Evolutionary conservation across 2,888 invertebrate genomes (phyloP), one percentile per base, ranked within the genome.

Genomic region (Megamerina dolium): DNA sequence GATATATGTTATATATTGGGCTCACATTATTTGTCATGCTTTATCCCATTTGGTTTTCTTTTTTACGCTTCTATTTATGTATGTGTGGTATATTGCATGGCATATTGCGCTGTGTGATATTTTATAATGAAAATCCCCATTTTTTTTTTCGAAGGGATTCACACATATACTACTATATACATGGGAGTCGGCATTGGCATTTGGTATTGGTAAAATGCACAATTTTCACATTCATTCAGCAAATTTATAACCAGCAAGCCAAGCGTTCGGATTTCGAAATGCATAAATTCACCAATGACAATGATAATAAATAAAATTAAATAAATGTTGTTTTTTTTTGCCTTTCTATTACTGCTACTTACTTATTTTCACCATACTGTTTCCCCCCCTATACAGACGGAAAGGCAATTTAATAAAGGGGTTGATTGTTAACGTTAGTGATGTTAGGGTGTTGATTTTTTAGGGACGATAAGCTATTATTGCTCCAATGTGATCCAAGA

Each of bases 251-350:
- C 55, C n/a, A n/a, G n/a, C n/a, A n/a, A n/a, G n/a, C n/a, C n/a
- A n/a, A n/a, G n/a, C n/a, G n/a, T 52, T 53, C 50, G 61, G 63
- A 63, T 68, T n/a, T 59, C 58, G 56, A 57, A 60, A 57, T 58
- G 57, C 57, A 64, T 64, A 65, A 64, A 63, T 62, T 62, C 58
- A 58, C 63, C 67, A 68, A 68, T 68, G 63, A 66, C n/a, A 66
- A 66, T 53, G 56, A 57, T 63, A 64, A 64, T 59, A 66, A 68
- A 69, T 68, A 69, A 68, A n/a, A 69, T 66, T 68, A 64, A 67
- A 67, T 64, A 63, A 66, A 68, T 66, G 37, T 13, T 8, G 34
- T 42, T n/a, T n/a, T n/a, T n/a, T n/a, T n/a, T n/a, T n/a, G n/a
- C n/a, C n/a, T n/a, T n/a, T n/a, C n/a, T n/a, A n/a, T n/a, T n/a